Base-by-base conservation (phyloP, 2,888 invertebrate species). In the Pandemis corylana region DNA sequence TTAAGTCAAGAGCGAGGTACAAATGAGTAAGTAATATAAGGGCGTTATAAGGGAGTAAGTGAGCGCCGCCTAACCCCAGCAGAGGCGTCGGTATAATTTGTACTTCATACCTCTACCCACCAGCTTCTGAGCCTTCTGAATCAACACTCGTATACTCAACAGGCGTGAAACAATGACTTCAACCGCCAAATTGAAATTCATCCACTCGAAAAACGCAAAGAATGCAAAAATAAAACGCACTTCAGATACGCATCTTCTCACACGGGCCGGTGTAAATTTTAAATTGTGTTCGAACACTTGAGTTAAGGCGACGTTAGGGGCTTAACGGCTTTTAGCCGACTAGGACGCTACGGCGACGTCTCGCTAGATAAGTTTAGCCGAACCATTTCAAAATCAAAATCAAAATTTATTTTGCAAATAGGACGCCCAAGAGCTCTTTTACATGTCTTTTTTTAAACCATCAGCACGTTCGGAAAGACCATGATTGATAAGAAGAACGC, bases 31-130 rank as follows among this genome's bases (percentile, higher is more conserved):
- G n/a, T 56, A 20, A 15, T 7, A 46, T 53, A 53, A 53, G 15
- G 5, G 53, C 13, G 51, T 36, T 36, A 36, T 36, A 4, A 51
- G n/a, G 5, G 7, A 51, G 56, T 6, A 13, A 49, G 44, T 7
- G 15, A n/a, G 44, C 36, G 64, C 41, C 10, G 12, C 49, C 15
- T 49, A 46, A 46, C 59, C 71, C 59, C 42, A 7, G 7, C 13
- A 15, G 59, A 28, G 61, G 64, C 28, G 20, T 66, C 49, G 7
- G 49, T 42, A 42, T 76, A 77, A 84, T 84, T 83, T 83, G 79
- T 82, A 84, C 78, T 84, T 84, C 83, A 85, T 85, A 84, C 81
- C 77, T 84, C 83, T 85, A 84, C 81, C 77, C 80, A 79, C 77
- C 75, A 59, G 71, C 69, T 71, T 78, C 80, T 44, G 44, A 44